Evolutionary conservation across 2,113 vertebrate species (phyloP).

Genomic region (Riparia riparia): DNA sequence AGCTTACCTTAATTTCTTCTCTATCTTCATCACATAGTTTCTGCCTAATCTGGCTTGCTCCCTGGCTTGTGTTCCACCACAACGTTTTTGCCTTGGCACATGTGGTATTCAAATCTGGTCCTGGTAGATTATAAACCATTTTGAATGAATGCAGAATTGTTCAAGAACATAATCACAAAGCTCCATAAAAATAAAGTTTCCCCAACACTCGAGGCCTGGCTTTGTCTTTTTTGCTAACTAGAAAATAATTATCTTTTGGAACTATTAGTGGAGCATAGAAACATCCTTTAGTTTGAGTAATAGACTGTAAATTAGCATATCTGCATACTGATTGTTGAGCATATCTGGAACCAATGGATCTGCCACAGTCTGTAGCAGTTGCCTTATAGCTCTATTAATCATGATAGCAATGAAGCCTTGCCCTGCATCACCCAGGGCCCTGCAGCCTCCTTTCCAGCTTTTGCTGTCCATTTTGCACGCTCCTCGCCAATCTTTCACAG

Average conservation of each 20-base stretch:
- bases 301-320: constrained; percentile 15
- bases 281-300: not conserved
- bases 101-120: not conserved
- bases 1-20: not conserved
- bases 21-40: not conserved
- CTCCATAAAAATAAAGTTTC: not conserved
- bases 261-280: not conserved
- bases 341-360: constrained; percentile 46
- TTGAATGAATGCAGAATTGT: not conserved
- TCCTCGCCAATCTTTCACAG: not conserved
- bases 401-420: not conserved
- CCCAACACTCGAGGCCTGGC: not conserved
- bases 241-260: constrained; percentile 1
- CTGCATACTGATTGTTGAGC: not conserved
- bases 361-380: not conserved
- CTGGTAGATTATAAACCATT: not conserved
- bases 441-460: not conserved
- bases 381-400: not conserved
- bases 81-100: not conserved
- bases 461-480: not conserved
- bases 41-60: not conserved
- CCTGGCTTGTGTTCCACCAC: not conserved
- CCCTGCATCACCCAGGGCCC: not conserved
- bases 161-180: not conserved
- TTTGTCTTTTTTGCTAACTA: not conserved